phyloP scores from a whole-genome alignment of 1,140 invertebrate genomes.

The Drosophila mauritiana region DNA sequence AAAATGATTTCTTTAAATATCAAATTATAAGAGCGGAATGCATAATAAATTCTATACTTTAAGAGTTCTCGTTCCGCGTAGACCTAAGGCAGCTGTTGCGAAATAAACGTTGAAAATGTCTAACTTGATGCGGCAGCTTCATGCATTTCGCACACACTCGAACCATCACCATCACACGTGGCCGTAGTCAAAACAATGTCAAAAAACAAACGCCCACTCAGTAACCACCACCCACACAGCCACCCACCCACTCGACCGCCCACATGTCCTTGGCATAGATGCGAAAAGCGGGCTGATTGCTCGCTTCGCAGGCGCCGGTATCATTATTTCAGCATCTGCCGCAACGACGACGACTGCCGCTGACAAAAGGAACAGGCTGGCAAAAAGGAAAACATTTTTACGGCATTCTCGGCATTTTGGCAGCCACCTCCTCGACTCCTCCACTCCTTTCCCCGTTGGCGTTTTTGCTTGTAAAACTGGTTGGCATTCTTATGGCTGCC shows the following conservation, averaged over 20 bases:
- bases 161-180: not conserved
- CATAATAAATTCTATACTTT: conserved; percentile 52
- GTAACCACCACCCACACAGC: not conserved
- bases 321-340: conserved; percentile 59
- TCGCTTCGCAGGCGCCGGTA: conserved; percentile 64
- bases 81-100: conserved; percentile 70
- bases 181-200: conserved; percentile 62
- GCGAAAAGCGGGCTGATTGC: conserved; percentile 57
- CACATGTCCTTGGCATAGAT: conserved; percentile 76
- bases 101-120: conserved; percentile 75
- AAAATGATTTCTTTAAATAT: conserved; percentile 65
- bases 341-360: conserved; percentile 14
- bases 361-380: conserved; percentile 21
- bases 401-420: conserved; percentile 45
- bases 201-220: not conserved
- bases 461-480: conserved; percentile 31
- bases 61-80: conserved; percentile 63
- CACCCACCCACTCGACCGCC: not conserved
- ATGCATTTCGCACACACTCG: conserved; percentile 6
- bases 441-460: not conserved
- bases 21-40: conserved; percentile 44
- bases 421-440: conserved; percentile 3
- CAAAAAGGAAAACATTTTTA: conserved; percentile 44
- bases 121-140: conserved; percentile 30
- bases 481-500: conserved; percentile 53